Conservation (phyloP, 1,140 invertebrate genomes). For the Steinernema khuongi region DNA sequence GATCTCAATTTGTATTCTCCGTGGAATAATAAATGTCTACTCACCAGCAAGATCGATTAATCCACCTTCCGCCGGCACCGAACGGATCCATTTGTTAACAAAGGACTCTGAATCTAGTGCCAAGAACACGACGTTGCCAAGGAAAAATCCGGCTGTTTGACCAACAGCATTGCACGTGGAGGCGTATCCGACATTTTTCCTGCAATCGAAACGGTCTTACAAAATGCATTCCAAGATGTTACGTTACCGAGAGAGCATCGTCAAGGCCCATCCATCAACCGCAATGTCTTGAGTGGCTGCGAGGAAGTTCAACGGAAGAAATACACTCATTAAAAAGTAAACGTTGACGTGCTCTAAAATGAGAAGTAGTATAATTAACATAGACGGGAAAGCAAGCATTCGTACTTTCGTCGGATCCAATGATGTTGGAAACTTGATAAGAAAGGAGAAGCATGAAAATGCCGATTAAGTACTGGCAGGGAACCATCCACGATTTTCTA, state of each 20-base stretch:
- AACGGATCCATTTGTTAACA: conserved; percentile 84
- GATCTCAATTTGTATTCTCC: conserved; percentile 2
- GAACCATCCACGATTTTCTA: conserved; percentile 93
- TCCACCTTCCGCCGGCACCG: conserved; percentile 67
- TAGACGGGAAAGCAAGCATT: neutral
- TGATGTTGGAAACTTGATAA: conserved; percentile 69
- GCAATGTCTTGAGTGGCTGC: conserved; percentile 99
- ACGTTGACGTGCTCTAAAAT: conserved; percentile 68
- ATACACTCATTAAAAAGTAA: conserved; percentile 73
- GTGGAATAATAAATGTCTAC: conserved; percentile 28
- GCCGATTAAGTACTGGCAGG: conserved; percentile 73
- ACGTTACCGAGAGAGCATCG: conserved; percentile 81
- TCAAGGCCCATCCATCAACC: conserved; percentile 98
- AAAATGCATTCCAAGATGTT: neutral
- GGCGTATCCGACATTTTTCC: conserved; percentile 90
- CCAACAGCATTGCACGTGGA: conserved; percentile 97
- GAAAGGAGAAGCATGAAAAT: conserved; percentile 79
- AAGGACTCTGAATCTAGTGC: conserved; percentile 93
- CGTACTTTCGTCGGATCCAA: conserved; percentile 64
- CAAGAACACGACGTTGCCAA: conserved; percentile 93
- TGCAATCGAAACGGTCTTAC: conserved; percentile 57
- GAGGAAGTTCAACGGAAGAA: conserved; percentile 87
- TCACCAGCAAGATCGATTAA: conserved; percentile 78
- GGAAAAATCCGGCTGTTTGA: conserved; percentile 92
- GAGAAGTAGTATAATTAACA: neutral